Base-by-base conservation (phyloP, 2,888 invertebrate species). In the Acleris holmiana region DNA sequence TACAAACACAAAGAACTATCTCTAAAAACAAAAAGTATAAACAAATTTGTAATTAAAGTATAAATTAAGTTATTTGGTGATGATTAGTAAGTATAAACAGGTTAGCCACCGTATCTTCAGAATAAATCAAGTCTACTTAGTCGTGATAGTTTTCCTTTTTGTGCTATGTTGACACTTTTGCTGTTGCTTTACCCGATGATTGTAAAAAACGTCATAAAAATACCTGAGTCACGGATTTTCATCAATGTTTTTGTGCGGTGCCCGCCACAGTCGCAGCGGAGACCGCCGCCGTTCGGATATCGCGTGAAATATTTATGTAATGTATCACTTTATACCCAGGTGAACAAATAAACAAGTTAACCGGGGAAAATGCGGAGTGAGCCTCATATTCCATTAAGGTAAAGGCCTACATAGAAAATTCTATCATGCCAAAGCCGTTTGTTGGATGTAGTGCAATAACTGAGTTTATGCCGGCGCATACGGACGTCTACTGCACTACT, bases 301-400 rank as follows among this genome's bases (percentile, higher is more conserved):
- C 18, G 5, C 54, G 40, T 61, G 25, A 48, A 55, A 61, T 61
- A 61, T 61, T 61, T 48, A 54, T 41, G 40, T 47, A 25, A 48
- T 47, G 46, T 60, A 54, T 54, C 54, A 61, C 25, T 50, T 21
- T 46, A 60, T 51, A 61, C 54, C 61, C 61, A 40, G 40, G 54
- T 54, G 48, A 23, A 54, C 17, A 47, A 21, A 57, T 47, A 17
- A 54, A 54, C 40, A 53, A 35, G 21, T 55, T 41, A 44, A 41
- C 55, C 18, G 8, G 41, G 19, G 21, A 55, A 44, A 21, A 17
- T 53, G 40, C 21, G 40, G 40, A 21, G 53, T 13, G 4, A 49
- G 10, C 7, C 13, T 46, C 35, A 47, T 51, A 62, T 47, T 47
- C 35, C 25, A 63, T 63, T 47, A 58, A 15, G 55, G n/a, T 18